phyloP scores from a whole-genome alignment of 2,113 vertebrate genomes.

The Anolis carolinensis region DNA sequence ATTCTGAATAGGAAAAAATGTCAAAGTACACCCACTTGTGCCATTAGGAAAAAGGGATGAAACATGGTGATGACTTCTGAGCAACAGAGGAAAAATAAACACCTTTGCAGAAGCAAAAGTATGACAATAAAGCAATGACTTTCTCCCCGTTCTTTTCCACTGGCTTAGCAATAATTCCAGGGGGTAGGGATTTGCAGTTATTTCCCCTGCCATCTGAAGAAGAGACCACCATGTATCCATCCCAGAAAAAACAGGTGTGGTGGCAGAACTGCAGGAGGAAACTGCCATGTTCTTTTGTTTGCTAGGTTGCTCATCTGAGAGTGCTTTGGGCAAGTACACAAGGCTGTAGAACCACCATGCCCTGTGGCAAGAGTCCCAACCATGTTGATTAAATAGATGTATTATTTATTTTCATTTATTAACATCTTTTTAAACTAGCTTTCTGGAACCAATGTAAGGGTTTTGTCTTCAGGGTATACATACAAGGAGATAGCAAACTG shows the following conservation, averaged over 20 bases:
- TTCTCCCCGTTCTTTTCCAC: neutral
- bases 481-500: too few relatives aligned
- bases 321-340: too few relatives aligned
- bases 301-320: neutral
- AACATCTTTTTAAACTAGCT: too few relatives aligned
- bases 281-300: neutral
- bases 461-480: too few relatives aligned
- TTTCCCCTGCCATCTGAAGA: neutral
- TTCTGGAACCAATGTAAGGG: too few relatives aligned
- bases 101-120: conserved; percentile 22
- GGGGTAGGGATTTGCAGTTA: neutral
- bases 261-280: neutral
- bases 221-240: rapidly evolving
- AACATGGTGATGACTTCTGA: neutral
- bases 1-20: neutral
- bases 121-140: neutral
- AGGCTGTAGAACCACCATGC: too few relatives aligned
- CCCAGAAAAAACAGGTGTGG: rapidly evolving
- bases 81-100: neutral
- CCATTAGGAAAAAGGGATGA: neutral
- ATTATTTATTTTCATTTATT: too few relatives aligned
- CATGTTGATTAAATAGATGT: too few relatives aligned
- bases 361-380: too few relatives aligned
- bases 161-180: neutral
- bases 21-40: rapidly evolving